Evolutionary conservation across 1,140 invertebrate species (phyloP).

Genomic region (Venustaconcha ellipsiformis): DNA sequence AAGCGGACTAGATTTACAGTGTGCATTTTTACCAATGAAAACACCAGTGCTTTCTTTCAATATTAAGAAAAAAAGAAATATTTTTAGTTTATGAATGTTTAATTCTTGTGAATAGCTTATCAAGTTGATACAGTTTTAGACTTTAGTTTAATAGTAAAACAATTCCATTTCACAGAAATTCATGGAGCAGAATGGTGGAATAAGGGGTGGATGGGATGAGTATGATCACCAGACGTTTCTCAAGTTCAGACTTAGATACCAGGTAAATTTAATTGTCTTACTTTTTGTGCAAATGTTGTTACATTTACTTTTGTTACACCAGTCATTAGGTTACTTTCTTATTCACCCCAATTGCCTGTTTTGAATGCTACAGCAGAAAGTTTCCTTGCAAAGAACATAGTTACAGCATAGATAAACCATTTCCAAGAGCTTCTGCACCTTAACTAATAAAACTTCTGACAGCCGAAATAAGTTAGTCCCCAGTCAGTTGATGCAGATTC

Average conservation of each 20-base stretch:
- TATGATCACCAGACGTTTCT: constrained; percentile 68
- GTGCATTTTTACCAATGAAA: background rate
- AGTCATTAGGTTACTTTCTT: too few species aligned
- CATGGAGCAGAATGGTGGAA: constrained; percentile 63
- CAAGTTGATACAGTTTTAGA: background rate
- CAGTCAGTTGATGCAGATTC: too few species aligned
- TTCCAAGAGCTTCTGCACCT: too few species aligned
- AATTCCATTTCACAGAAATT: constrained; percentile 61
- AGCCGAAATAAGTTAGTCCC: too few species aligned
- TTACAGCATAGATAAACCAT: too few species aligned
- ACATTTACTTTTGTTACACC: too few species aligned
- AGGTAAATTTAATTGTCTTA: constrained; percentile 46
- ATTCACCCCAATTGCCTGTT: too few species aligned
- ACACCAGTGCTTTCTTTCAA: background rate
- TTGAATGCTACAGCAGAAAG: too few species aligned
- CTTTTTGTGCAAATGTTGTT: too few species aligned
- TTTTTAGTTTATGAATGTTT: background rate
- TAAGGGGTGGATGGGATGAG: constrained; percentile 68
- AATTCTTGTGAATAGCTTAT: background rate
- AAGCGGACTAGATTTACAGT: background rate
- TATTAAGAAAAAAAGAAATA: background rate
- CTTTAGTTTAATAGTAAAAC: background rate
- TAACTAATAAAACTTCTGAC: too few species aligned
- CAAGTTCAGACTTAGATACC: constrained; percentile 61
- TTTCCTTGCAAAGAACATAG: too few species aligned